Percentiles rank a stretch among this genome's conserved stretches.
phyloP scores from a whole-genome alignment of 2,797 vertebrate genomes.

The Lateolabrax maculatus region DNA sequence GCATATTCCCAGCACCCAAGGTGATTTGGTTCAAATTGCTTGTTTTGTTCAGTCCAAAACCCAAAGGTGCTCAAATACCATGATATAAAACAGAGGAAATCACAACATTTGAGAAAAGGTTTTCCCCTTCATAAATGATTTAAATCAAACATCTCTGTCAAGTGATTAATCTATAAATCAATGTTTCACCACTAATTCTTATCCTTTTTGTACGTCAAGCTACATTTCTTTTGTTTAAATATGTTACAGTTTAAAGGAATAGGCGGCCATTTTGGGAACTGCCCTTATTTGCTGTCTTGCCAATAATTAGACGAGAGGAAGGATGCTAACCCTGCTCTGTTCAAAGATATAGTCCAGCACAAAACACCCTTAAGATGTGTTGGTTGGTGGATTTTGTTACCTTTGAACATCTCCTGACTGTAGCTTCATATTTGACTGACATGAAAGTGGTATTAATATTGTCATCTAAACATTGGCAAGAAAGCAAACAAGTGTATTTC shows the following conservation, averaged over 20 bases:
- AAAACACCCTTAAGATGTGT: neutral
- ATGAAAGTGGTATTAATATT: neutral
- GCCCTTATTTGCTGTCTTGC: neutral
- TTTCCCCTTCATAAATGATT: too few relatives aligned
- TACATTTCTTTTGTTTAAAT: neutral
- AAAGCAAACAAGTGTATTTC: neutral
- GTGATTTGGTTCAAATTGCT: neutral
- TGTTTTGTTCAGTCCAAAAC: neutral
- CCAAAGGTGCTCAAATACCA: neutral
- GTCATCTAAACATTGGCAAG: too few relatives aligned
- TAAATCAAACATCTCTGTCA: neutral
- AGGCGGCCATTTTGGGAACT: neutral
- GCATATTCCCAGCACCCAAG: neutral
- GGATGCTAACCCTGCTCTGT: too few relatives aligned
- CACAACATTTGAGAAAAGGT: neutral
- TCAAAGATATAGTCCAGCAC: neutral
- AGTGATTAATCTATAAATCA: neutral
- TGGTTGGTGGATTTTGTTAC: neutral
- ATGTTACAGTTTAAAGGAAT: neutral
- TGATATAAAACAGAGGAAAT: neutral
- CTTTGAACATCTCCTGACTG: neutral
- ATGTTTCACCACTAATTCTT: neutral
- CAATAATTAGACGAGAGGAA: neutral
- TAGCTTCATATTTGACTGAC: conserved; percentile 3
- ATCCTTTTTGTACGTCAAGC: neutral